Evolutionary conservation across 2,113 vertebrate genomes (phyloP), one percentile per base, ranked within the genome.

Genomic region (Fulmarus glacialis): DNA sequence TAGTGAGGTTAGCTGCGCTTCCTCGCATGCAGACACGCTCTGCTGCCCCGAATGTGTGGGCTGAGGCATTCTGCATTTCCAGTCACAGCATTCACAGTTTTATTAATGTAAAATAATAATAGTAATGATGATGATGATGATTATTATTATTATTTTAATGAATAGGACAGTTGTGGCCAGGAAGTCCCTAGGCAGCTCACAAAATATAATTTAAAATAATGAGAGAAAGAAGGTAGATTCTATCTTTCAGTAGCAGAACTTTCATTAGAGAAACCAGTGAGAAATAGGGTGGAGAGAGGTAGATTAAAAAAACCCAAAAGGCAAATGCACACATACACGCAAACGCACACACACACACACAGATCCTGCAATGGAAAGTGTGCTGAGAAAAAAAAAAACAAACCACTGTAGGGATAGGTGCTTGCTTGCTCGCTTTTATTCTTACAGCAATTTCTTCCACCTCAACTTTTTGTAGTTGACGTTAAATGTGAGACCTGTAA

Each of bases 401-500:
- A 50, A 50, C 11, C 29, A n/a, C 48, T n/a, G 7, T 16, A 67
- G 36, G 47, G 34, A 38, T 45, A 74, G 36, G 36, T 52, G 43
- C 68, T 79, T 81, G 11, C 55, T 92, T 18, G 4, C 40, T 92
- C 2, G 4, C 89, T 82, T 80, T 62, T 67, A 60, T 90, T 85
- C 89, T 83, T 93, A 19, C 9, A 53, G 45, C 60, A 72, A 18
- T 93, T 94, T 91, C 74, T 94, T 91, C 87, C n/a, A 70, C 58
- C 60, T 91, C 66, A 80, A 27, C 42, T 68, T 97, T 91, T 90
- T 90, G 93, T 82, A 93, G 66, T 48, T 94, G 70, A 47, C 2
- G 6, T 93, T 97, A 91, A 94, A 91, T 73, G 78, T 50, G 45
- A 91, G 78, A 82, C 93, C 66, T 94, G 58, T 96, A 84, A 89